Evolutionary conservation across 1,140 invertebrate species (phyloP).

Genomic region (Aphaenogaster rudis): DNA sequence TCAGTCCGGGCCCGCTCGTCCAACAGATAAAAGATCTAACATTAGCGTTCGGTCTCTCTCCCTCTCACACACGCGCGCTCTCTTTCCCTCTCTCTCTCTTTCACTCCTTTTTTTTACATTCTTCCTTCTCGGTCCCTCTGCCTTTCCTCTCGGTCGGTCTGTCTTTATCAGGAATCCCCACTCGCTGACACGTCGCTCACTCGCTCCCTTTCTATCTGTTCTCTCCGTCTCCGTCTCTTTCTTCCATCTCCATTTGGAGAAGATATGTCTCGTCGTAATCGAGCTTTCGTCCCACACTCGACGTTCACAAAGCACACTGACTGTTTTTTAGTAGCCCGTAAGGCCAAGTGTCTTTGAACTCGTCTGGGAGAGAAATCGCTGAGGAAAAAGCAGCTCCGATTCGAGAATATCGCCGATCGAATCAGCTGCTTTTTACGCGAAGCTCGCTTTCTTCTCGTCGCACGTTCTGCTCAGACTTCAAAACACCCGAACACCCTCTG

Average conservation of each 20-base stretch:
- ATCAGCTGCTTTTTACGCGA: neutral
- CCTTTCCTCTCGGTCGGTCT: conserved; percentile 17
- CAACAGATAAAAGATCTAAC: conserved; percentile 80
- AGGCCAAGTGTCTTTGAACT: conserved; percentile 1
- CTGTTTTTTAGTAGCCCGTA: neutral
- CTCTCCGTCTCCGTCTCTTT: conserved; percentile 19
- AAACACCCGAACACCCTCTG: neutral
- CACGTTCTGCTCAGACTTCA: neutral
- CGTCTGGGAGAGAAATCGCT: neutral
- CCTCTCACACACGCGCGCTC: neutral
- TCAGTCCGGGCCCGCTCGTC: conserved; percentile 72
- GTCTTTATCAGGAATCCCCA: conserved; percentile 57
- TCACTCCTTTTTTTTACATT: conserved; percentile 24
- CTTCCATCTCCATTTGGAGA: conserved; percentile 26
- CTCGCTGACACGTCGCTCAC: conserved; percentile 21
- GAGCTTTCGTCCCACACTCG: neutral
- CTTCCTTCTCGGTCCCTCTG: conserved; percentile 16
- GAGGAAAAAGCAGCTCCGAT: neutral
- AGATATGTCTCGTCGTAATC: conserved; percentile 21
- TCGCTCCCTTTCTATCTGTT: conserved; percentile 33
- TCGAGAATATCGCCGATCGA: neutral
- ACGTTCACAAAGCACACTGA: neutral
- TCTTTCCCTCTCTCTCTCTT: conserved; percentile 2
- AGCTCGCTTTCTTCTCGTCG: neutral
- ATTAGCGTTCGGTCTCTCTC: conserved; percentile 13